These are phyloP conservation scores for Astropecten irregularis DNA, from an alignment of 53 echinoderm and acorn worm species.

Conservation along the genomic window DNA sequence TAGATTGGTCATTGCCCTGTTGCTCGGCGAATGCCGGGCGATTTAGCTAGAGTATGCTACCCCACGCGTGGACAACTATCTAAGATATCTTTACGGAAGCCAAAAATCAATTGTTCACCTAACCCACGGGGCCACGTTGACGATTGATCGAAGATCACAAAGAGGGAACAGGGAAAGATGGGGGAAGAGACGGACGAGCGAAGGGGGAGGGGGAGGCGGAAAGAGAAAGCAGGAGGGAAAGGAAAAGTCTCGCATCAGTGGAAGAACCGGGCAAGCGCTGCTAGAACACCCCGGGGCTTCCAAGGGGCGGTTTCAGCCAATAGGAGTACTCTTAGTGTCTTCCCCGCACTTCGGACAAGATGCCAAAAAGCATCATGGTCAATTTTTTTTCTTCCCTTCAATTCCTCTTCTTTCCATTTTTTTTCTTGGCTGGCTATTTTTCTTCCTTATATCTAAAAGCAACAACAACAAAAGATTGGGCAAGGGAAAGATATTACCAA, in stretches of 20 bases:
- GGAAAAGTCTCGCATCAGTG: not conserved
- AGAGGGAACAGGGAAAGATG: slow-evolving; percentile 39
- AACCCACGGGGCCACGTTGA: slow-evolving; percentile 42
- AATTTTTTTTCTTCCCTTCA: too few species aligned
- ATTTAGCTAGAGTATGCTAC: slow-evolving; percentile 16
- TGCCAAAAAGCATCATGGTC: too few species aligned
- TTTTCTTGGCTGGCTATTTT: too few species aligned
- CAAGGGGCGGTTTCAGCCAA: slow-evolving; percentile 22
- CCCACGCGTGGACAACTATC: slow-evolving; percentile 60
- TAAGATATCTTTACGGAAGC: slow-evolving; percentile 60
- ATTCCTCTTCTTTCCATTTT: too few species aligned
- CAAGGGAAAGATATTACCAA: too few species aligned
- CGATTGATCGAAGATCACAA: slow-evolving; percentile 51
- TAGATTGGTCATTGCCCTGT: slow-evolving; percentile 51
- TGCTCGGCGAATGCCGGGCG: not conserved
- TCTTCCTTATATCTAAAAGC: too few species aligned
- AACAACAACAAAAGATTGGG: too few species aligned
- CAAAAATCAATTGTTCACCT: slow-evolving; percentile 60
- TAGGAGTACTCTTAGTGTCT: not conserved
- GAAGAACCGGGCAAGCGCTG: too few species aligned
- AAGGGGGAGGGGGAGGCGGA: not conserved
- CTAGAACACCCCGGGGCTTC: too few species aligned
- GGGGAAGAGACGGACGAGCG: not conserved
- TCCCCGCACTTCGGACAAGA: too few species aligned
- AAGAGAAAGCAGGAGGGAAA: not conserved